Percentiles rank a stretch among this genome's conserved stretches.
These are phyloP conservation scores for Poecilia wingei DNA, from an alignment of 2,797 vertebrate species.

Conservation along the genomic window DNA sequence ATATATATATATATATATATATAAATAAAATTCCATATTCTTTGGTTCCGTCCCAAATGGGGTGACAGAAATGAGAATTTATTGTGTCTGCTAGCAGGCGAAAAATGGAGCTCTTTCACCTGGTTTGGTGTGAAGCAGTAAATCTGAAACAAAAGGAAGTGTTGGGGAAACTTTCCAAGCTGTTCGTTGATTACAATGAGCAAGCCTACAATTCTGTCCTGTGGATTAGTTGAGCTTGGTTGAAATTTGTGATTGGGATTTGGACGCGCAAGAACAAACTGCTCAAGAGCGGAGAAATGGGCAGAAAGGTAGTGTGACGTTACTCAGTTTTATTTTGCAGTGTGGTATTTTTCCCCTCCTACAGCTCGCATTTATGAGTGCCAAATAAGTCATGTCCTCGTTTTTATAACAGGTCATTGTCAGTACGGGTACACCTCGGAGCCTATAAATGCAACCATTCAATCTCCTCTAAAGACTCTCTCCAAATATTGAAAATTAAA, in stretches of 20 bases:
- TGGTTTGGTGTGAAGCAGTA: constrained; percentile 34
- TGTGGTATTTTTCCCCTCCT: not conserved
- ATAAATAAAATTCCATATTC: not conserved
- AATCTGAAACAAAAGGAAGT: constrained; percentile 33
- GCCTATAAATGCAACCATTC: not conserved
- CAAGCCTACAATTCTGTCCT: not conserved
- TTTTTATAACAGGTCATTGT: constrained; percentile 1
- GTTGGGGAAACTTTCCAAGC: constrained; percentile 22
- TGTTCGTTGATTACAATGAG: not conserved
- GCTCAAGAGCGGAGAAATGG: not conserved
- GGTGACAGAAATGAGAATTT: constrained; percentile 42
- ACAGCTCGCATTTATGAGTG: not conserved
- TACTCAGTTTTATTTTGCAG: not conserved
- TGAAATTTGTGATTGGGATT: not conserved
- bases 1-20: not conserved
- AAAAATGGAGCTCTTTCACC: constrained; percentile 3
- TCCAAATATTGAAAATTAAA: not conserved
- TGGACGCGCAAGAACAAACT: not conserved
- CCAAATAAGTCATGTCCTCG: not conserved
- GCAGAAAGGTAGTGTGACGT: not conserved
- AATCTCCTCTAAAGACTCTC: not conserved
- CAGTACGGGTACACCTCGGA: not conserved
- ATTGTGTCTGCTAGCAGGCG: constrained; percentile 51
- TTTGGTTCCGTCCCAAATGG: constrained; percentile 12
- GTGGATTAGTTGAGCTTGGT: not conserved